These are phyloP conservation scores for Apotomis turbidana DNA, from an alignment of 2,888 invertebrate genomes.

Conservation along the genomic window DNA sequence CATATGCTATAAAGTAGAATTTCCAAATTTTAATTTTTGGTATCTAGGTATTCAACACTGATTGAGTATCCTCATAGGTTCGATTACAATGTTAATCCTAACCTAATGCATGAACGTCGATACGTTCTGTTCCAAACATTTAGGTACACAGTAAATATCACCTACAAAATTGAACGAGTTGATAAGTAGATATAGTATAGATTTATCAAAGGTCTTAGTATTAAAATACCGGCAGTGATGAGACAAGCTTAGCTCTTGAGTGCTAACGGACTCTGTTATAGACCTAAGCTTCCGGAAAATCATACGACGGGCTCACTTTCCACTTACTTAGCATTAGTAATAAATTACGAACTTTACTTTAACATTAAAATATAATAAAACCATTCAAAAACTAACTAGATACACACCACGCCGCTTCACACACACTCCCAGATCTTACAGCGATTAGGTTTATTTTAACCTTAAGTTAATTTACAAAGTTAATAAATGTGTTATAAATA, in stretches of 20 bases:
- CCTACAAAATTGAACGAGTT: slow-evolving; percentile 83
- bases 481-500: slow-evolving; percentile 77
- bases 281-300: slow-evolving; percentile 29
- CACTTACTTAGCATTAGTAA: slow-evolving; percentile 54
- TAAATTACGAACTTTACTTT: slow-evolving; percentile 61
- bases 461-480: slow-evolving; percentile 76
- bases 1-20: slow-evolving; percentile 76
- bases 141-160: slow-evolving; percentile 80
- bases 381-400: slow-evolving; percentile 71
- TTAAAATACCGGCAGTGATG: slow-evolving; percentile 79
- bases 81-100: slow-evolving; percentile 69
- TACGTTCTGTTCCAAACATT: slow-evolving; percentile 78
- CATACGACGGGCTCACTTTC: slow-evolving; percentile 33
- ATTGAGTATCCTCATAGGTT: slow-evolving; percentile 74
- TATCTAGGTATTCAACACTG: slow-evolving; percentile 77
- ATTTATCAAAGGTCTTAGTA: slow-evolving; percentile 80
- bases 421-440: slow-evolving; percentile 67
- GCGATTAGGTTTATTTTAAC: slow-evolving; percentile 68
- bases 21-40: slow-evolving; percentile 80
- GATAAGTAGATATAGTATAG: slow-evolving; percentile 75
- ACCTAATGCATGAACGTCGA: slow-evolving; percentile 68
- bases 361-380: slow-evolving; percentile 66
- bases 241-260: slow-evolving; percentile 70
- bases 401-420: slow-evolving; percentile 73
- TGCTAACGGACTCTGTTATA: slow-evolving; percentile 9